These are phyloP conservation scores for Hoplostethus mediterraneus DNA, from an alignment of 2,797 vertebrate genomes.

Conservation along the genomic window DNA sequence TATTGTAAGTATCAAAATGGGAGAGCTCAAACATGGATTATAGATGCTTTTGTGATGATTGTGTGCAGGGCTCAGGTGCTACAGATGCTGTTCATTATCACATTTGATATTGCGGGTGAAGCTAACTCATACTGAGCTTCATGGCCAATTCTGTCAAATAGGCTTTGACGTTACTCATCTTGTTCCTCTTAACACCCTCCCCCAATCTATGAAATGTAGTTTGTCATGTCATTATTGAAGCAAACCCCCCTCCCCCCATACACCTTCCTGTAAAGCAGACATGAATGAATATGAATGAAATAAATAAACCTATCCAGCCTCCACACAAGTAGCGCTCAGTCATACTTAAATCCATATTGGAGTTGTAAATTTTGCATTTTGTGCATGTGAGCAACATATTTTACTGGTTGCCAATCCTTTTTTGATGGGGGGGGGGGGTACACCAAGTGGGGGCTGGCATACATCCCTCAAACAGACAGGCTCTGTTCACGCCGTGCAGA, in stretches of 20 bases:
- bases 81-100: slow-evolving; percentile 60
- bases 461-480: slow-evolving; percentile 45
- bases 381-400: slow-evolving; percentile 27
- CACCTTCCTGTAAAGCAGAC: slow-evolving; percentile 30
- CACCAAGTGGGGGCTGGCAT: slow-evolving; percentile 53
- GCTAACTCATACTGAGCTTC: slow-evolving; percentile 12
- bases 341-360: slow-evolving; percentile 44
- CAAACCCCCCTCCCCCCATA: not conserved
- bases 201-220: not conserved
- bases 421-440: slow-evolving; percentile 9
- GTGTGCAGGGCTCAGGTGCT: slow-evolving; percentile 59
- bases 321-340: slow-evolving; percentile 17
- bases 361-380: slow-evolving; percentile 48
- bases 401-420: slow-evolving; percentile 15
- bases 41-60: slow-evolving; percentile 24
- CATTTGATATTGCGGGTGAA: slow-evolving; percentile 37
- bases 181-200: slow-evolving; percentile 15
- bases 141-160: slow-evolving; percentile 19
- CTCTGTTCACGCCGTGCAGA: slow-evolving; percentile 33
- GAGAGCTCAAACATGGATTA: not conserved
- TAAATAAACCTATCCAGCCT: slow-evolving; percentile 8
- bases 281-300: slow-evolving; percentile 43
- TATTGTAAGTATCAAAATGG: not conserved
- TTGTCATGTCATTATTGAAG: slow-evolving; percentile 17
- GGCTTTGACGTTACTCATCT: slow-evolving; percentile 2